Evolutionary conservation across 2,888 invertebrate genomes (phyloP), one percentile per base, ranked within the genome.

Genomic region (Lasius platythorax): DNA sequence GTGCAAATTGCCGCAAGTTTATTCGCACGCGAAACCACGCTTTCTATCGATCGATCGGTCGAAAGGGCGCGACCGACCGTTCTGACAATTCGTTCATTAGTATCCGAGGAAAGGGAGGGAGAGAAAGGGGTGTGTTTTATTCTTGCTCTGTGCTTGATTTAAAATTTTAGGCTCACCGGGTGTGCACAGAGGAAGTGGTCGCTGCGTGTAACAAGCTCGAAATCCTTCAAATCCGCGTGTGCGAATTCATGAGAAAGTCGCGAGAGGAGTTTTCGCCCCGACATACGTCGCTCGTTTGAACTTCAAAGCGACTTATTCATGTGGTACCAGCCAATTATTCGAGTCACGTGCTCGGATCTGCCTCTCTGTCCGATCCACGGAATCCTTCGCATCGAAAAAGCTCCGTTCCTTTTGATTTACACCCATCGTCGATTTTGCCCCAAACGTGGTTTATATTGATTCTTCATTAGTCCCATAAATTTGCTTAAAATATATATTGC

Each of bases 231-330:
- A 33, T 75, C 23, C 30, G 11, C 30, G 43, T 43, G 43, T 6
- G 23, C 23, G n/a, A 37, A 37, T 53, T 37, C 37, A 50, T 5
- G 23, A 43, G 30, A 43, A 75, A 74, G 43, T 70, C 3, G 66
- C 78, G 79, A 83, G 85, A 86, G 43, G 2, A 12, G 15, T 46
- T 68, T 81, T 86, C 82, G 85, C 82, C 76, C 82, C 76, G 87
- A 86, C n/a, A n/a, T 61, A 61, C n/a, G 18, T 53, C 74, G 46
- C 46, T 50, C 18, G 15, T 15, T 53, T 58, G 28, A 72, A 82
- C 85, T 86, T 90, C 86, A 90, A 90, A 90, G 85, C 83, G 85
- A 90, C 78, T 88, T 90, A 87, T 87, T 88, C 87, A 86, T 87
- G 86, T 85, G 85, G 85, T 86, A 85, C 83, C 85, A 87, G 87